phyloP scores from a whole-genome alignment of 2,113 vertebrate species.

The Crotalus tigris region DNA sequence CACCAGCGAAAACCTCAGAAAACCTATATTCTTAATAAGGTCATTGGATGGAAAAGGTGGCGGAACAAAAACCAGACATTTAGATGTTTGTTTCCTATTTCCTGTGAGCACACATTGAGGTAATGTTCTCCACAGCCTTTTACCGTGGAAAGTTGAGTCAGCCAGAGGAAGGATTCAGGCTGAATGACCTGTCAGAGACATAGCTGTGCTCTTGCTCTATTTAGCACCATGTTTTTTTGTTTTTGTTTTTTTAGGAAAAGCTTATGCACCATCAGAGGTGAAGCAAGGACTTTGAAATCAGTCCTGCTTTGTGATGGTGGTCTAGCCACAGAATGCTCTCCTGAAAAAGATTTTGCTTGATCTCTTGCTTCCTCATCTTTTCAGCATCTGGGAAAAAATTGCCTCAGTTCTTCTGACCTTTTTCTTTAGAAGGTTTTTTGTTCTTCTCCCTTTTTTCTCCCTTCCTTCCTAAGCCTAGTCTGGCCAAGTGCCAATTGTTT shows the following conservation, averaged over 20 bases:
- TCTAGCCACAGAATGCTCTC: not conserved
- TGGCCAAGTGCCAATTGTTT: not conserved
- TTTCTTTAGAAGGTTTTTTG: not conserved
- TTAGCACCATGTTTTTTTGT: not conserved
- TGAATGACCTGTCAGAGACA: not conserved
- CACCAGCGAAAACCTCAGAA: too few species aligned
- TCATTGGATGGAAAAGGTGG: not conserved
- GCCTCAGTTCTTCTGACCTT: not conserved
- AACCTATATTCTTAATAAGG: not conserved
- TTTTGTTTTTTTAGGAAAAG: not conserved
- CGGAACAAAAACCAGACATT: not conserved
- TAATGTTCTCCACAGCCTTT: not conserved
- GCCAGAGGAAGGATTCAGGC: not conserved
- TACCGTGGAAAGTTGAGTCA: not conserved
- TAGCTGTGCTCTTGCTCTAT: not conserved
- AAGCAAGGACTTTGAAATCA: not conserved
- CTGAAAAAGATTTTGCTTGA: not conserved
- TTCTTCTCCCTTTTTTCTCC: not conserved
- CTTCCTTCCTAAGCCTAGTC: not conserved
- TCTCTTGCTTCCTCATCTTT: not conserved
- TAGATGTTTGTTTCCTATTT: not conserved
- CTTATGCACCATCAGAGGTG: not conserved
- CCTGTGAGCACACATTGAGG: fast-evolving
- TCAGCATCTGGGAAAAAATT: not conserved
- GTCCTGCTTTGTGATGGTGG: not conserved